A percentile compares a stretch with the other conserved stretches of the same genome.
These are phyloP conservation scores for Telmatochromis bifrenatus DNA, from an alignment of 2,113 vertebrate genomes.

Conservation along the genomic window DNA sequence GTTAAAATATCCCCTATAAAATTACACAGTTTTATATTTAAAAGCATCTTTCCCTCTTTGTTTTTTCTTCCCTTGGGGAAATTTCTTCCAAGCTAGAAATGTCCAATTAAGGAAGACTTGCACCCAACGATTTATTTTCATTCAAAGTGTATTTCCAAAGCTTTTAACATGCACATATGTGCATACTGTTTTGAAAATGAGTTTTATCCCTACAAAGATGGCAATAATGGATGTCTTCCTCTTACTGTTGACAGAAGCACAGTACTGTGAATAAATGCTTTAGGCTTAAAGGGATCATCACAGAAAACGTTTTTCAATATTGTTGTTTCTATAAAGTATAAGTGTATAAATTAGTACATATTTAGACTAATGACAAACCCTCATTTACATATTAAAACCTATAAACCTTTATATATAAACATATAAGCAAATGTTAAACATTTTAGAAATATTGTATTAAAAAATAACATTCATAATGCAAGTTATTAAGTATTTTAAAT, in stretches of 20 bases:
- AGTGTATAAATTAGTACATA: background rate
- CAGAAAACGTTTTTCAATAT: background rate
- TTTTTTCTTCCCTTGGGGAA: background rate
- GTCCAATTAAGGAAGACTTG: background rate
- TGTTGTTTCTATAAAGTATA: background rate
- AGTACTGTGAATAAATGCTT: background rate
- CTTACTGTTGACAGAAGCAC: background rate
- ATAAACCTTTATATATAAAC: background rate
- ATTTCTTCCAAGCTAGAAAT: background rate
- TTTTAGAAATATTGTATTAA: background rate
- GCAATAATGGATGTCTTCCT: background rate
- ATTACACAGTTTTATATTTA: background rate
- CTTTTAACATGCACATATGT: background rate
- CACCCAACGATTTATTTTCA: background rate
- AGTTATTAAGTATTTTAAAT: background rate
- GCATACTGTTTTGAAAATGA: background rate
- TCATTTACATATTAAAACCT: background rate
- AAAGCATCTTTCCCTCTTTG: background rate
- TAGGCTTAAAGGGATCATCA: background rate
- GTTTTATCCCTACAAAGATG: background rate
- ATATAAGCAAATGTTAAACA: background rate
- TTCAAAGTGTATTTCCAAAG: background rate
- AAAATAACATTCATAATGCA: background rate
- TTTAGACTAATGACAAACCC: background rate
- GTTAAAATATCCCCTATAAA: background rate